A percentile compares a stretch with the other conserved stretches of the same genome.
Evolutionary conservation across 2,797 vertebrate species (phyloP).

Genomic region (Leucoraja ocellata): DNA sequence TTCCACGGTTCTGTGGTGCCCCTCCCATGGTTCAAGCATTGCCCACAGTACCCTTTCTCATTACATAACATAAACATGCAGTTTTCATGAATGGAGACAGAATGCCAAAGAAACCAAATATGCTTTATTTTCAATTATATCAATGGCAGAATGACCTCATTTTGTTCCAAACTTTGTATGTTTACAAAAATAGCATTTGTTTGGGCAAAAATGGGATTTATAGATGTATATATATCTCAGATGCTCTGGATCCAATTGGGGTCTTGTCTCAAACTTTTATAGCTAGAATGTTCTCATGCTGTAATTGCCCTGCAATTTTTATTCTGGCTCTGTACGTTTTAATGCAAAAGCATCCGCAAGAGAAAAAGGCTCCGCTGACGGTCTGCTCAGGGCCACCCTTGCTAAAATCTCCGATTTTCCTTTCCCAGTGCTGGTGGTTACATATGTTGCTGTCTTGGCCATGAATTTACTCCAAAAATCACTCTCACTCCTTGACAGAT

Average conservation of each 20-base stretch:
- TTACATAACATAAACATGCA: neutral
- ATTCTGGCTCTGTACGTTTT: neutral
- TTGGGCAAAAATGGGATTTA: neutral
- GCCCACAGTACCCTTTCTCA: neutral
- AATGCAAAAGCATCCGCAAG: neutral
- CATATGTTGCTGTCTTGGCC: too few species aligned
- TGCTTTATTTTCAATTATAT: neutral
- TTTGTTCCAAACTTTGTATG: conserved; percentile 14
- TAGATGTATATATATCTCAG: neutral
- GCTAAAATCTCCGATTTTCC: neutral
- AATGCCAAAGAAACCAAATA: conserved; percentile 1
- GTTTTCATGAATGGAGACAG: neutral
- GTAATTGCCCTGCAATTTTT: neutral
- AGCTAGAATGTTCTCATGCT: neutral
- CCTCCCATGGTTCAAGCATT: neutral
- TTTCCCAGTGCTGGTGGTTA: neutral
- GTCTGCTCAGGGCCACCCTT: too few species aligned
- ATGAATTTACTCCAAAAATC: neutral
- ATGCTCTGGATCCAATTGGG: neutral
- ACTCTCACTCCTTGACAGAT: neutral
- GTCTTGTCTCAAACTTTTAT: neutral
- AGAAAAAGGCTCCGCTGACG: neutral
- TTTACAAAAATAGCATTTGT: conserved; percentile 18
- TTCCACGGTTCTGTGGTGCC: neutral
- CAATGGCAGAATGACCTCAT: neutral